phyloP scores from a whole-genome alignment of 2,888 invertebrate species.

The Philhelius pedissequus region DNA sequence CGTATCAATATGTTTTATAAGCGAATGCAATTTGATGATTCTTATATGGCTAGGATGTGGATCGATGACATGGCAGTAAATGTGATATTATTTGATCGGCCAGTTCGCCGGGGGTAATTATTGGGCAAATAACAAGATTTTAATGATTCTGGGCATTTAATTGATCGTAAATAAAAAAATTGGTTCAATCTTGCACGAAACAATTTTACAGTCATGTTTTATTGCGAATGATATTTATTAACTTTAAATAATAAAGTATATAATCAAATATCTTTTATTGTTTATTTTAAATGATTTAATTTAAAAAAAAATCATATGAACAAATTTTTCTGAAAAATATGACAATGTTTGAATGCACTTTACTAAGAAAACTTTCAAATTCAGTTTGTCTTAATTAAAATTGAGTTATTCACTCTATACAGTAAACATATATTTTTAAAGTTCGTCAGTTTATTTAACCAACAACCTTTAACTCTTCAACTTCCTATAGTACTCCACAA shows the following conservation, averaged over 20 bases:
- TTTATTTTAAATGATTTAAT: too few species aligned
- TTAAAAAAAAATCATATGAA: too few species aligned
- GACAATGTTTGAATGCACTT: not conserved
- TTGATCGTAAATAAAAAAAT: too few species aligned
- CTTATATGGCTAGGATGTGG: conserved; percentile 14
- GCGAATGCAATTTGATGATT: conserved; percentile 28
- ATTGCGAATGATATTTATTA: too few species aligned
- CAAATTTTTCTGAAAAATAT: not conserved
- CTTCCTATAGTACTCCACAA: not conserved
- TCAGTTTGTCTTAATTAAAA: not conserved
- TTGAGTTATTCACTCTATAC: not conserved
- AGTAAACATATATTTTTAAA: not conserved
- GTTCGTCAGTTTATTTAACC: not conserved
- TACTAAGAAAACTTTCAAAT: not conserved
- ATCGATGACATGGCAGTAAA: not conserved
- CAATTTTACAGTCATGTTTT: too few species aligned
- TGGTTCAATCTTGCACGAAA: too few species aligned
- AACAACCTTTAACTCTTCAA: not conserved
- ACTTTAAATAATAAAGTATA: too few species aligned
- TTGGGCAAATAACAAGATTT: not conserved
- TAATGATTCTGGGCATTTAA: not conserved
- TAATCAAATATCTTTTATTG: too few species aligned
- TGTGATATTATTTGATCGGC: not conserved
- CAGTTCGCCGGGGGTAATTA: not conserved
- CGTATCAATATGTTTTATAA: not conserved